A percentile compares a stretch with the other conserved stretches of the same genome.
Conservation (phyloP, 2,888 invertebrate genomes). For the Synanthedon vespiformis region DNA sequence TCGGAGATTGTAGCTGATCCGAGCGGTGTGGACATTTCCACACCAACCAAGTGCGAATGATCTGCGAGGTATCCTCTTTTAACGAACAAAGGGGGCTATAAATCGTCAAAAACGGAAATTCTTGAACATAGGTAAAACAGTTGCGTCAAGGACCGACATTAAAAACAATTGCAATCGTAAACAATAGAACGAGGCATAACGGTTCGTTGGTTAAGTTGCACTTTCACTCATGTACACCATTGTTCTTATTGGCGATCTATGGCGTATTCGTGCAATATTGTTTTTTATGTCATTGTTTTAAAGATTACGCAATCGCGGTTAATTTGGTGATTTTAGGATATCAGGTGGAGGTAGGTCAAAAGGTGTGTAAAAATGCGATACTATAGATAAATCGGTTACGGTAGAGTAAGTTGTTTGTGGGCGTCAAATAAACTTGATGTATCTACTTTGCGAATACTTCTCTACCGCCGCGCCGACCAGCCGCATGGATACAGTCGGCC, state of each 20-base stretch:
- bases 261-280: constrained; percentile 22
- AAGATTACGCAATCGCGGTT: constrained; percentile 34
- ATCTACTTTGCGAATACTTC: too few species aligned
- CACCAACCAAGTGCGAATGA: too few species aligned
- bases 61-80: too few species aligned
- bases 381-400: constrained; percentile 11
- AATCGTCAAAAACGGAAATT: constrained; percentile 3
- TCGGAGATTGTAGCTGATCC: too few species aligned
- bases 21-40: too few species aligned
- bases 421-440: too few species aligned
- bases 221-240: constrained; percentile 60
- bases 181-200: constrained; percentile 48
- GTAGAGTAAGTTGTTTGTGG: constrained; percentile 14
- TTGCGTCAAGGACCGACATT: constrained; percentile 50
- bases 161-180: constrained; percentile 53
- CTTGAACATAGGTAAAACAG: constrained; percentile 20
- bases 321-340: constrained; percentile 13
- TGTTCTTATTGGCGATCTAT: constrained; percentile 51
- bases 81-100: neutral
- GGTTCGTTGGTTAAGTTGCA: constrained; percentile 50
- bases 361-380: neutral
- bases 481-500: too few species aligned
- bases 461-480: too few species aligned
- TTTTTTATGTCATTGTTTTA: constrained; percentile 34
- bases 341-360: constrained; percentile 25